phyloP scores from a whole-genome alignment of 1,140 invertebrate species.

The Drosophila simulans region DNA sequence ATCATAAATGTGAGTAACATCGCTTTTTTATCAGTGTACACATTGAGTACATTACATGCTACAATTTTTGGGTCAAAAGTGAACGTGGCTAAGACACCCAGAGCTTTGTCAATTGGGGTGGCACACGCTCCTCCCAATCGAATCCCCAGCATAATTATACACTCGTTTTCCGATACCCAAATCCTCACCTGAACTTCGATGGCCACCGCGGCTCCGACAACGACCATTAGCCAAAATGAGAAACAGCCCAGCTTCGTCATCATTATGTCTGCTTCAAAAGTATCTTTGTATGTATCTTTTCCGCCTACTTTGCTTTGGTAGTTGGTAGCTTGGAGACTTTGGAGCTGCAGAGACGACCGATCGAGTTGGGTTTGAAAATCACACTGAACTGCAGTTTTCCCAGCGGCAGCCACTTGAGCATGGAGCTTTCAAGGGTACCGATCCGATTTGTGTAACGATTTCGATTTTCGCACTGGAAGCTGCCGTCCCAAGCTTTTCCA shows the following conservation, averaged over 20 bases:
- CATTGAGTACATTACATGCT: slow-evolving; percentile 35
- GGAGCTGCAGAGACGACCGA: slow-evolving; percentile 46
- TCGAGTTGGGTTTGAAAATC: slow-evolving; percentile 67
- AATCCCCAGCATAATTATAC: slow-evolving; percentile 38
- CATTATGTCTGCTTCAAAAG: not conserved
- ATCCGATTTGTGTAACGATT: slow-evolving; percentile 28
- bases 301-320: slow-evolving; percentile 1
- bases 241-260: slow-evolving; percentile 27
- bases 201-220: slow-evolving; percentile 49
- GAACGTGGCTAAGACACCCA: slow-evolving; percentile 57
- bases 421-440: slow-evolving; percentile 74
- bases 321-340: slow-evolving; percentile 15
- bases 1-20: too few relatives aligned
- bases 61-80: slow-evolving; percentile 84
- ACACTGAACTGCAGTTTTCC: slow-evolving; percentile 72
- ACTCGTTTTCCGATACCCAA: slow-evolving; percentile 19
- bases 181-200: slow-evolving; percentile 73
- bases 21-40: not conserved
- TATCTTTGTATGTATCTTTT: slow-evolving; percentile 1
- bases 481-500: slow-evolving; percentile 51
- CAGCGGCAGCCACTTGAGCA: slow-evolving; percentile 57
- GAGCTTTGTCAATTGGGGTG: slow-evolving; percentile 45
- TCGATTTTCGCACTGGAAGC: slow-evolving; percentile 63
- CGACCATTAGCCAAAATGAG: slow-evolving; percentile 36
- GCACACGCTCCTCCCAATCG: slow-evolving; percentile 43